Evolutionary conservation across 2,888 invertebrate genomes (phyloP).

Genomic region (Acleris cristana): DNA sequence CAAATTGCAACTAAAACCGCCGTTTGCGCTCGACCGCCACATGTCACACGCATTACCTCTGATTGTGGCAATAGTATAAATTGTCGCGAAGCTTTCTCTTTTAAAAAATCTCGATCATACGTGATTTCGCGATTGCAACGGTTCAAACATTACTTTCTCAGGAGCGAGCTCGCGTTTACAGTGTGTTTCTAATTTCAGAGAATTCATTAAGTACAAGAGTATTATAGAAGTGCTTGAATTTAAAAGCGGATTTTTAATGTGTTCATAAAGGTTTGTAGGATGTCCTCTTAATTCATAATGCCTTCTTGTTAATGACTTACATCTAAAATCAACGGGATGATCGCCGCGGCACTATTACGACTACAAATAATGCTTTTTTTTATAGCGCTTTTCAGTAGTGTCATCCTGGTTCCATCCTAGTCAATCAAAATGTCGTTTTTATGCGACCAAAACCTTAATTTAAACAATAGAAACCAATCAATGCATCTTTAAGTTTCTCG

Average conservation of each 20-base stretch:
- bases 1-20: slow-evolving; percentile 43
- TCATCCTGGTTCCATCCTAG: no score
- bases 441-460: no score
- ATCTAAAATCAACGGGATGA: no score
- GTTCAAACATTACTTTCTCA: slow-evolving; percentile 50
- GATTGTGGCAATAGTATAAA: slow-evolving; percentile 38
- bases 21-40: slow-evolving; percentile 32
- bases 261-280: background rate
- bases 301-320: slow-evolving; percentile 2
- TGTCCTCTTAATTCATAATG: background rate
- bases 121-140: slow-evolving; percentile 37
- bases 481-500: no score
- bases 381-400: no score
- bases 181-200: slow-evolving; percentile 35
- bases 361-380: no score
- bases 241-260: slow-evolving; percentile 2
- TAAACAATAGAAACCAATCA: no score
- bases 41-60: slow-evolving; percentile 38
- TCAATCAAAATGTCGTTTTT: no score
- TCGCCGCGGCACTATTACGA: background rate
- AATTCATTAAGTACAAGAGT: slow-evolving; percentile 1
- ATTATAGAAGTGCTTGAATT: slow-evolving; percentile 24
- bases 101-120: slow-evolving; percentile 41
- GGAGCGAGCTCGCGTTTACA: slow-evolving; percentile 44
- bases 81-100: slow-evolving; percentile 47